Conservation (phyloP, 37 sponge, comb jelly and placozoan species). For the Corticium candelabrum region DNA sequence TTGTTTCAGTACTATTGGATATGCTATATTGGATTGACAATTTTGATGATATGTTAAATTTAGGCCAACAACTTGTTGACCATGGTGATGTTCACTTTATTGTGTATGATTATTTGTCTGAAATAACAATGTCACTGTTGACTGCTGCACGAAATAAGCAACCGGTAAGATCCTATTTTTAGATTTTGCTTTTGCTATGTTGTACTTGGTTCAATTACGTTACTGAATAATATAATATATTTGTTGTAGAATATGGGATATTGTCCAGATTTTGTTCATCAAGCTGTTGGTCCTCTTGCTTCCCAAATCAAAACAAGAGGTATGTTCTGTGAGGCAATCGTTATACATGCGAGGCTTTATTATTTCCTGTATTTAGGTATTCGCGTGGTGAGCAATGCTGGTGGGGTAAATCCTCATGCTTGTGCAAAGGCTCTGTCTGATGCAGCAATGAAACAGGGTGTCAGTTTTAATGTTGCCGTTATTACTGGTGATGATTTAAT, state of each 20-base stretch:
- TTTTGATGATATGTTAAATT: slow-evolving; percentile 6
- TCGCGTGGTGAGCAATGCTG: slow-evolving; percentile 85
- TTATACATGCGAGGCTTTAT: background rate
- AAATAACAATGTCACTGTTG: slow-evolving; percentile 96
- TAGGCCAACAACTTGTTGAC: slow-evolving; percentile 74
- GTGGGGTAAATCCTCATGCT: slow-evolving; percentile 72
- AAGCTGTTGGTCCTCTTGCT: slow-evolving; percentile 36
- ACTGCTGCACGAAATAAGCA: slow-evolving; percentile 44
- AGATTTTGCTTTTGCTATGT: no score
- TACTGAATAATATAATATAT: background rate
- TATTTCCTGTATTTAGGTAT: slow-evolving; percentile 32
- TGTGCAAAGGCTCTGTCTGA: slow-evolving; percentile 49
- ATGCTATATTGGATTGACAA: no score
- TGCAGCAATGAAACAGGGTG: slow-evolving; percentile 42
- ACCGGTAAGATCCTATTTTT: slow-evolving; percentile 33
- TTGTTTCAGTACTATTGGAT: no score
- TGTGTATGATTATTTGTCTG: slow-evolving; percentile 90
- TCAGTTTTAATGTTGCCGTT: slow-evolving; percentile 76
- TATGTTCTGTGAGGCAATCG: no score
- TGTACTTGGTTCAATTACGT: no score
- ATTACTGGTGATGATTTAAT: slow-evolving; percentile 86
- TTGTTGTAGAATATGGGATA: slow-evolving; percentile 27
- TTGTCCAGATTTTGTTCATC: slow-evolving; percentile 60
- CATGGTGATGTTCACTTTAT: slow-evolving; percentile 78
- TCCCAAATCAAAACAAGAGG: slow-evolving; percentile 49